A percentile compares a stretch with the other conserved stretches of the same genome.
Evolutionary conservation across 1,140 invertebrate species (phyloP).

Genomic region (Cheumatopsyche charites): DNA sequence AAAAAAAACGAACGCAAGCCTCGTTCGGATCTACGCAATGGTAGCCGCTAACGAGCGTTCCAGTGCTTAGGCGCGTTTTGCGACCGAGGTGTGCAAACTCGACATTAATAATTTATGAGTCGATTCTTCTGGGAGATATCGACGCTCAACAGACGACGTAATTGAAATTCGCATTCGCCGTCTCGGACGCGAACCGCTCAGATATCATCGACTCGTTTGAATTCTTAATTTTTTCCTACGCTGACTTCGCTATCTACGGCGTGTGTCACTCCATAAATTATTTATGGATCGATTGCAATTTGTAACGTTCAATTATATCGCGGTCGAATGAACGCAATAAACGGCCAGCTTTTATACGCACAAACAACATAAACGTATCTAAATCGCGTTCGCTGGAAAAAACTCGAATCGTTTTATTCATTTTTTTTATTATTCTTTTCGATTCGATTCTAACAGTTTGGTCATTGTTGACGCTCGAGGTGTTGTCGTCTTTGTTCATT

Average conservation of each 20-base stretch:
- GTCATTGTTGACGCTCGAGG: too few relatives aligned
- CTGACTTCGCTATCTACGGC: neutral
- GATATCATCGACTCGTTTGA: conserved; percentile 22
- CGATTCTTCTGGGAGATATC: conserved; percentile 28
- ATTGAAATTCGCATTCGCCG: conserved; percentile 18
- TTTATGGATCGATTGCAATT: conserved; percentile 12
- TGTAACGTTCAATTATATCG: conserved; percentile 17
- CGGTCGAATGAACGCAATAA: conserved; percentile 1
- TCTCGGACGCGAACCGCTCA: neutral
- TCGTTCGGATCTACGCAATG: neutral
- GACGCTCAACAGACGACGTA: conserved; percentile 16
- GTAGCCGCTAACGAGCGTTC: neutral
- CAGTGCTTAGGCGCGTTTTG: conserved; percentile 13
- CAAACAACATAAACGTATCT: conserved; percentile 7
- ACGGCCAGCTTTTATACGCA: neutral
- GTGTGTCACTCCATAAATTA: conserved; percentile 10
- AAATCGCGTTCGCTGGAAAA: neutral
- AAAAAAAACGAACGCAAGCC: conserved; percentile 12
- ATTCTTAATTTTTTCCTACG: conserved; percentile 20
- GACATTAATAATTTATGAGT: conserved; percentile 29
- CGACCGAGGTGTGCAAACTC: conserved; percentile 19
- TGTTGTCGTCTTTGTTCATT: conserved; percentile 3
- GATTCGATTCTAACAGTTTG: too few relatives aligned
- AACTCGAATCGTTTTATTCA: neutral
- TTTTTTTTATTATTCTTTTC: neutral